Evolutionary conservation across 2,797 vertebrate species (phyloP).

Genomic region (Acanthopagrus latus): DNA sequence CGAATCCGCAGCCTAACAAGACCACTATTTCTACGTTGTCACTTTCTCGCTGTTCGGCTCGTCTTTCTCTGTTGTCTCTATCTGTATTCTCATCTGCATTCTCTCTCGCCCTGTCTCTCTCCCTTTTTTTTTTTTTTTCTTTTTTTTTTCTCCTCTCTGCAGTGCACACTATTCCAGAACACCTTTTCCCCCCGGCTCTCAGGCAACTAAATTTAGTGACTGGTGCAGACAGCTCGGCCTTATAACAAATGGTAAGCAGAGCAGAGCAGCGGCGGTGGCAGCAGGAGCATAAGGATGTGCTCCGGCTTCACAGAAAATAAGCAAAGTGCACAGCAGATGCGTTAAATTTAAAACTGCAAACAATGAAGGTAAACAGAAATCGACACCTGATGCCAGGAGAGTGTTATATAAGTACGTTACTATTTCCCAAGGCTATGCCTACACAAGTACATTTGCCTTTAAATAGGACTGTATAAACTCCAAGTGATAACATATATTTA

Average conservation of each 20-base stretch:
- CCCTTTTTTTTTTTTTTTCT: constrained; percentile 5
- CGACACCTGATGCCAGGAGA: not conserved
- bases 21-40: constrained; percentile 15
- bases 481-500: too few species aligned
- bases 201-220: constrained; percentile 84
- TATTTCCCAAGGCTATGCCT: not conserved
- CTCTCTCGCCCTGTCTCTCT: constrained; percentile 15
- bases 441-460: not conserved
- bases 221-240: constrained; percentile 78
- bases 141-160: constrained; percentile 54
- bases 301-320: constrained; percentile 24
- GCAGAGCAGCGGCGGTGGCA: constrained; percentile 33
- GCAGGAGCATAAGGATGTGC: constrained; percentile 17
- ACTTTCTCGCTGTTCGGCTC: not conserved
- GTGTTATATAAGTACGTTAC: not conserved
- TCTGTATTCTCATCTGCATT: constrained; percentile 47
- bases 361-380: not conserved
- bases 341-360: not conserved
- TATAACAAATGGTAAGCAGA: constrained; percentile 80
- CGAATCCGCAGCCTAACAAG: constrained; percentile 33
- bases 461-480: not conserved
- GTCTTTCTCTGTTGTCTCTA: constrained; percentile 19
- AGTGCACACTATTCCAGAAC: constrained; percentile 80
- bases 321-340: not conserved
- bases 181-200: constrained; percentile 78